Evolutionary conservation across 1,140 invertebrate species (phyloP), one percentile per base, ranked within the genome.

Genomic region (Nymphalis io): DNA sequence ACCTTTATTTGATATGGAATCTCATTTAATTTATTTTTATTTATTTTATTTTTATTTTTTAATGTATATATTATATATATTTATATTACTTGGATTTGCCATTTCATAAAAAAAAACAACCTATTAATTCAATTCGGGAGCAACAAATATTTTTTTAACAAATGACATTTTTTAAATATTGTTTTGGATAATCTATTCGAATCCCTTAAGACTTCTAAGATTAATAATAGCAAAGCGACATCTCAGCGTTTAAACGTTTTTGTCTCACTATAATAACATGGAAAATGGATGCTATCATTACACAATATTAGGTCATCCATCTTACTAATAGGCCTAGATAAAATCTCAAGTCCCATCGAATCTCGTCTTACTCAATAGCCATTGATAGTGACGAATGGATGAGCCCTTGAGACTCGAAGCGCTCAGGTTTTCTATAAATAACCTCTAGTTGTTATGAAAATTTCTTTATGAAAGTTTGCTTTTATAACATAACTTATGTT

Each of bases 271-370:
- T 60, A 53, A 66, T 66, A 66, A 44, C 57, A 60, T 48, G 59
- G 46, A 58, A 51, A 61, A 61, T 74, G 40, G 72, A 70, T 39
- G 62, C 27, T 62, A 61, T 63, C 68, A 72, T 70, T 67, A 70
- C n/a, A 61, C 38, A 61, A 72, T 71, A 74, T 74, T 74, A 70
- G 68, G 72, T 70, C 60, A 74, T 74, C 60, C 60, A 60, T 74
- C 68, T 67, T 64, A 62, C 48, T 74, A 74, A 74, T 74, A 67
- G 72, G 63, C 60, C 59, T 60, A 70, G 72, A 74, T 74, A 74
- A 74, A 70, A 74, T 74, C 72, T 70, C 59, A 67, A 74, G 72
- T 44, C 33, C 68, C 68, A 70, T 74, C 63, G 55, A 57, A 58
- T 67, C 70, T 68, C 44, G n/a, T 16, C 44, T 62, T 39, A 67